A percentile compares a stretch with the other conserved stretches of the same genome.
phyloP scores from a whole-genome alignment of 2,888 invertebrate genomes.

The Hipparchia semele region DNA sequence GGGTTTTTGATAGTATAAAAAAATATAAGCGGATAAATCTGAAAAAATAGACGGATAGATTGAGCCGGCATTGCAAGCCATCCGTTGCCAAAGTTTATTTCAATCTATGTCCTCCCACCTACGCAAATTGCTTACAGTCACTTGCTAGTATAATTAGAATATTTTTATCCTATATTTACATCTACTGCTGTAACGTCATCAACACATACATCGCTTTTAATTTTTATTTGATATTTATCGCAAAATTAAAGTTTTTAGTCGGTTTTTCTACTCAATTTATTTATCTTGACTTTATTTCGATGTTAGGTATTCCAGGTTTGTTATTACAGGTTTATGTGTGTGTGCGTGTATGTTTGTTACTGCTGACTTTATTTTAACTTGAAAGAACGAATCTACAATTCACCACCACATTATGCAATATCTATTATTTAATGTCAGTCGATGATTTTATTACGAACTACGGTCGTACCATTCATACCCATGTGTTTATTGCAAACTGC shows the following conservation, averaged over 20 bases:
- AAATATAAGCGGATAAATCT: conserved; percentile 25
- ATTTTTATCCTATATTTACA: conserved; percentile 65
- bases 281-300: too few relatives aligned
- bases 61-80: conserved; percentile 29
- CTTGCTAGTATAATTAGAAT: conserved; percentile 79
- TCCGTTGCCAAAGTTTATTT: conserved; percentile 78
- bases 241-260: too few relatives aligned
- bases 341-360: too few relatives aligned
- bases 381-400: too few relatives aligned
- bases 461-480: background rate
- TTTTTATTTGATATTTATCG: background rate
- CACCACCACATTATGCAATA: background rate
- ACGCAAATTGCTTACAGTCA: conserved; percentile 80
- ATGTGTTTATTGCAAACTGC: conserved; percentile 36
- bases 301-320: too few relatives aligned
- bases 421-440: background rate
- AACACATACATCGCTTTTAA: conserved; percentile 20
- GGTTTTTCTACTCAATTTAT: too few relatives aligned
- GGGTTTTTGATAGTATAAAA: background rate
- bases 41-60: conserved; percentile 22
- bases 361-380: too few relatives aligned
- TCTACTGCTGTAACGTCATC: conserved; percentile 40
- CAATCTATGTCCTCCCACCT: conserved; percentile 63
- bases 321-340: too few relatives aligned
- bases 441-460: background rate